A percentile compares a stretch with the other conserved stretches of the same genome.
These are phyloP conservation scores for Malurus leucopterus DNA, from an alignment of 2,797 vertebrate genomes.

Conservation along the genomic window DNA sequence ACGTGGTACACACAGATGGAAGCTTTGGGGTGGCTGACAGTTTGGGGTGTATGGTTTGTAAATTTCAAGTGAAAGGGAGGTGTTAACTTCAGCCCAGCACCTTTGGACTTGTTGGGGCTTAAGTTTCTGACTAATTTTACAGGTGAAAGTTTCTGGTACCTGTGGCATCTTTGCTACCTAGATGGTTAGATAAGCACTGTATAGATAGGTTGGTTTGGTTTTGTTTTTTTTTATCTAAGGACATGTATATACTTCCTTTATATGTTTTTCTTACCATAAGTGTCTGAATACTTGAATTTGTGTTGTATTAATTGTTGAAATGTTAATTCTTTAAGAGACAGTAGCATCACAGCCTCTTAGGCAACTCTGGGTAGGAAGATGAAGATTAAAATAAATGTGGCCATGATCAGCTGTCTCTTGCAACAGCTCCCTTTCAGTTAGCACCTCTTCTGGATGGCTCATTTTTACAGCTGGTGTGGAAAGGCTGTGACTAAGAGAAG, in stretches of 20 bases:
- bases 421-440: not conserved
- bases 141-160: not conserved
- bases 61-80: not conserved
- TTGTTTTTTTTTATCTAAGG: not conserved
- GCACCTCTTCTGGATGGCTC: not conserved
- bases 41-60: not conserved
- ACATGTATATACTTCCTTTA: not conserved
- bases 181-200: not conserved
- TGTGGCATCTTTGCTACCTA: not conserved
- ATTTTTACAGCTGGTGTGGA: not conserved
- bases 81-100: not conserved
- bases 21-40: not conserved
- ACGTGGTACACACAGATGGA: fast-evolving
- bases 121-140: not conserved
- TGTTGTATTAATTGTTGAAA: not conserved
- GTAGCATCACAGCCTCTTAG: not conserved
- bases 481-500: not conserved
- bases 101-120: not conserved
- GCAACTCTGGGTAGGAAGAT: not conserved
- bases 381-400: not conserved
- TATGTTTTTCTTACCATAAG: not conserved
- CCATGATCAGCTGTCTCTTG: not conserved
- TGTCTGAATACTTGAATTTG: not conserved
- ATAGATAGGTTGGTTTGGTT: not conserved
- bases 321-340: not conserved